Base-by-base conservation (phyloP, 2,113 vertebrate species). In the Saccopteryx bilineata region DNA sequence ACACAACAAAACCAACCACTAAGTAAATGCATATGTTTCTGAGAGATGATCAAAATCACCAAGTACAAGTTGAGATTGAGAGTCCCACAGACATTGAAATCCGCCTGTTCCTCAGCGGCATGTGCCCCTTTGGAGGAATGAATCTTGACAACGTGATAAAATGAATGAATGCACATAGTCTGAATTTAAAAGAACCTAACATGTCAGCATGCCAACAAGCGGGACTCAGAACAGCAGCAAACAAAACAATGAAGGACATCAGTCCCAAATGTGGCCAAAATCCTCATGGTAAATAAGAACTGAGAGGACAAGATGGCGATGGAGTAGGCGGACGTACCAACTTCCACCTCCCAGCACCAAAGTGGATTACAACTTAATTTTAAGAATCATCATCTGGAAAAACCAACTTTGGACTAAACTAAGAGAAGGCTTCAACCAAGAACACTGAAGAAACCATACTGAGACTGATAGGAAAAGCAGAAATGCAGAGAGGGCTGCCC, bases 271-370 rank as follows among this genome's bases (percentile, higher is more conserved):
- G 21, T n/a, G 7, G 3, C 74, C 89, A 95, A 97, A 96, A 94
- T 39, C 24, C 63, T 86, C 66, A 90, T 28, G 79, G 93, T 90
- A 96, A 97, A 74, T 58, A 93, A 96, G 68, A 39, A 39, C 39
- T 3, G 39, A 39, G 39, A 39, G 39, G 39, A 39, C 39, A 39
- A 39, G 39, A 39, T 39, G 39, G 39, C 39, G 39, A 39, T 39
- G 39, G 39, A 39, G 39, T 39, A 39, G 39, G 39, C 39, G 39
- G 39, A 39, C 39, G 3, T 39, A 39, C 39, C 39, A 39, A 39
- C 39, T 39, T 39, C 39, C 39, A 39, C 39, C 39, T 39, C 39
- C 39, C 39, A 39, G 39, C 2, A 39, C 39, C 39, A 39, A 39
- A 39, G 39, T 39, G 39, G 39, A 39, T 39, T 39, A 39, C 39